Base-by-base conservation (phyloP, 2,113 vertebrate genomes). In the Ptilorrhoa leucosticta region DNA sequence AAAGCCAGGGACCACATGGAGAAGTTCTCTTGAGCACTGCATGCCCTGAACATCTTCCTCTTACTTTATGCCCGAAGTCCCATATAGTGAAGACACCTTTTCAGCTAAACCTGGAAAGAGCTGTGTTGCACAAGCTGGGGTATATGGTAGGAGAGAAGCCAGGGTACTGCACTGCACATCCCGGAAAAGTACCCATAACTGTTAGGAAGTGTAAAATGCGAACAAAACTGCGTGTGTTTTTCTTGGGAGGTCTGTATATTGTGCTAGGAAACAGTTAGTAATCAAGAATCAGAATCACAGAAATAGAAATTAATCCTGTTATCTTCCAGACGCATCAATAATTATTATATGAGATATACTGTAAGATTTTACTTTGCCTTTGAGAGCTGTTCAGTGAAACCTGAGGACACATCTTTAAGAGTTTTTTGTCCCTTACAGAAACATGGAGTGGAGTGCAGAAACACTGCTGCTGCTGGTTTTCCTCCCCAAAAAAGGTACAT, bases 181-280 rank as follows among this genome's bases (percentile, higher is more conserved):
- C 9, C 16, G 2, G 6, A 54, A 21, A 10, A 19, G 7, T 22
- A 53, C 5, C 30, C 16, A 13, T 44, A 54, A 44, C 12, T 7
- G 8, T 44, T 27, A 68, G 27, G 17, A 80, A 35, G 18, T 1
- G 4, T 21, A 47, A 75, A 33, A 26, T 11, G 7, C 27, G 14
- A 54, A 17, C 4, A 7, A 45, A 6, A 3, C 35, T 54, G 14
- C 1, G 0, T 50, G 10, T 15, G 13, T 6, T 65, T 5, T 15
- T 37, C 40, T 70, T 33, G 14, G 28, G 33, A 60, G 3, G 5
- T 45, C 14, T 76, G 39, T 1, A 1, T 11, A 15, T 27, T 51
- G 5, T 27, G 23, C 33, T 57, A 50, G 30, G 21, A 87, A 66
- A 42, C 3, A 35, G 4, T 48, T 53, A 27, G 10, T 18, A 69